A percentile compares a stretch with the other conserved stretches of the same genome.
Evolutionary conservation across 2,113 vertebrate genomes (phyloP).

Genomic region (Phoxinus phoxinus): DNA sequence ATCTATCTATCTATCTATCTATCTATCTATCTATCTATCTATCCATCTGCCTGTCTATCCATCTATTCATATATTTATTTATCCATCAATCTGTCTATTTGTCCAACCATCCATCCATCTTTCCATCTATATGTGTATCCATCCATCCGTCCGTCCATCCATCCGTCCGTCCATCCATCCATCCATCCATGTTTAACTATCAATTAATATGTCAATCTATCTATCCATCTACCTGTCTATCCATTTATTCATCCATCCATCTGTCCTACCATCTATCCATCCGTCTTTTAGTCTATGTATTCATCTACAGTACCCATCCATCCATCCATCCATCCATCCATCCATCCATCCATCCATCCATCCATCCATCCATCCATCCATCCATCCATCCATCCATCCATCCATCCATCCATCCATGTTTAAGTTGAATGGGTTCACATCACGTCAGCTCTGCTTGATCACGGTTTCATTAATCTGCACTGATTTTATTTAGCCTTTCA

Average conservation of each 20-base stretch:
- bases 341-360: neutral
- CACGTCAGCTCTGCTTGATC: neutral
- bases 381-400: neutral
- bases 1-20: neutral
- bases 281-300: too few relatives aligned
- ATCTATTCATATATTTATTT: too few relatives aligned
- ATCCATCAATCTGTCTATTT: neutral
- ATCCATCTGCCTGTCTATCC: too few relatives aligned
- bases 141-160: neutral
- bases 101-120: neutral
- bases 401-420: neutral
- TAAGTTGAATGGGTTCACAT: neutral
- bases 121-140: neutral
- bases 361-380: neutral
- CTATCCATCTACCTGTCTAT: neutral
- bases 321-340: neutral
- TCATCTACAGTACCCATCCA: neutral
- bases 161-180: neutral
- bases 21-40: neutral
- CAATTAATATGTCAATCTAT: too few relatives aligned
- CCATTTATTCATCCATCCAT: too few relatives aligned
- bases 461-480: neutral
- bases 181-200: too few relatives aligned
- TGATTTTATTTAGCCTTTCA: conserved; percentile 23
- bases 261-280: too few relatives aligned